Percentiles rank a stretch among this genome's conserved stretches.
Evolutionary conservation across 2,797 vertebrate genomes (phyloP).

Genomic region (Pteronotus mesoamericanus): DNA sequence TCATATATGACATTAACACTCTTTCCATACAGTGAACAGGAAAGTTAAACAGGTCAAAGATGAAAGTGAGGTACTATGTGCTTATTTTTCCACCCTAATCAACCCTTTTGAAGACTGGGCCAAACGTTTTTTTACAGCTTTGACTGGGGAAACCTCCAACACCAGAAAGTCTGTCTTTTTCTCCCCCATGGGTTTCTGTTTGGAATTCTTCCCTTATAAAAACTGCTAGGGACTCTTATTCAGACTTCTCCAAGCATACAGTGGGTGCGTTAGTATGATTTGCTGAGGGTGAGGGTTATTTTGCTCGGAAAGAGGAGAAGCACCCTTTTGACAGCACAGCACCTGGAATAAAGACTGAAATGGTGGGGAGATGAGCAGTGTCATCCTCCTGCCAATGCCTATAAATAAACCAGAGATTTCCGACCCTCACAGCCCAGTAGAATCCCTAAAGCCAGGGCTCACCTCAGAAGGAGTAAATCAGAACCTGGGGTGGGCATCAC

Average conservation of each 20-base stretch:
- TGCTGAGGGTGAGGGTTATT: not conserved
- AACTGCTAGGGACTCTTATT: not conserved
- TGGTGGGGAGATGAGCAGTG: not conserved
- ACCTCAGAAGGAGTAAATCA: not conserved
- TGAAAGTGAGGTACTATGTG: not conserved
- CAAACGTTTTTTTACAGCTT: not conserved
- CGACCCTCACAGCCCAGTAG: not conserved
- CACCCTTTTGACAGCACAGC: not conserved
- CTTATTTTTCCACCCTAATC: not conserved
- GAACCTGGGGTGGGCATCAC: not conserved
- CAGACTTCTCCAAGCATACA: not conserved
- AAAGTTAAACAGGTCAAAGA: conserved; percentile 34
- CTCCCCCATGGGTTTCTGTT: not conserved
- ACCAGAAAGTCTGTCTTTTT: not conserved
- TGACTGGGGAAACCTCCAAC: not conserved
- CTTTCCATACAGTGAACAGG: not conserved
- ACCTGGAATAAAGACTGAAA: not conserved
- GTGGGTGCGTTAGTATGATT: not conserved
- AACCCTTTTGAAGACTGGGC: not conserved
- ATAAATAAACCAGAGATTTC: not conserved
- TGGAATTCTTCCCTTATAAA: not conserved
- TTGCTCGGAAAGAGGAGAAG: not conserved
- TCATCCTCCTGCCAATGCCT: not conserved
- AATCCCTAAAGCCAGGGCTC: not conserved
- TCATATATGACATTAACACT: not conserved